Evolutionary conservation across 92 coral and sea anemone genomes (phyloP).

Genomic region (Zoanthus sansibaricus): DNA sequence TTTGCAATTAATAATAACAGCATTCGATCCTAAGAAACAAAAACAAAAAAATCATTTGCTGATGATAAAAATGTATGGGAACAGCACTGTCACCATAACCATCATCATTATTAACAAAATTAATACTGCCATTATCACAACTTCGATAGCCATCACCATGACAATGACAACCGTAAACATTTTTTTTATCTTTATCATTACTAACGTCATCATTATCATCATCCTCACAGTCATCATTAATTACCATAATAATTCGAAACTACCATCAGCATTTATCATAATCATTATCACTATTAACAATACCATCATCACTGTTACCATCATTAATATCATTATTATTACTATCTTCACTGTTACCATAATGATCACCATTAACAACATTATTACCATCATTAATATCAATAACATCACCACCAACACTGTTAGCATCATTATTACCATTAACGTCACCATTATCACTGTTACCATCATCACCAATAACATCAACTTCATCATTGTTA

Average conservation of each 20-base stretch:
- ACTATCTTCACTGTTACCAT: background rate
- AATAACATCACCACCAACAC: too few relatives aligned
- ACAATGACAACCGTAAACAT: background rate
- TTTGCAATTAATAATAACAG: slow-evolving; percentile 89
- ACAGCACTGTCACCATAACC: background rate
- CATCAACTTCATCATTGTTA: too few relatives aligned
- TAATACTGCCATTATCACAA: background rate
- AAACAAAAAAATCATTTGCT: background rate
- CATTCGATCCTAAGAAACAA: slow-evolving; percentile 88
- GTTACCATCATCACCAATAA: too few relatives aligned
- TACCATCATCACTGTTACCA: too few relatives aligned
- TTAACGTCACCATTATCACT: too few relatives aligned
- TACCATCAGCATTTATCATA: too few relatives aligned
- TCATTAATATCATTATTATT: too few relatives aligned
- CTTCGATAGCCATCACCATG: background rate
- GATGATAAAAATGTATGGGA: too few relatives aligned
- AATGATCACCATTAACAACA: too few relatives aligned
- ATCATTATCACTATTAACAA: too few relatives aligned
- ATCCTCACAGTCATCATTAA: background rate
- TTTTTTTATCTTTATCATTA: background rate
- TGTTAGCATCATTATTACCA: background rate
- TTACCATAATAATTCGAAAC: too few relatives aligned
- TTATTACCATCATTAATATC: too few relatives aligned
- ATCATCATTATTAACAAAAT: background rate
- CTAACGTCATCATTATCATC: background rate